These are phyloP conservation scores for Stenopsyche tienmushanensis DNA, from an alignment of 1,140 invertebrate species.

Conservation along the genomic window DNA sequence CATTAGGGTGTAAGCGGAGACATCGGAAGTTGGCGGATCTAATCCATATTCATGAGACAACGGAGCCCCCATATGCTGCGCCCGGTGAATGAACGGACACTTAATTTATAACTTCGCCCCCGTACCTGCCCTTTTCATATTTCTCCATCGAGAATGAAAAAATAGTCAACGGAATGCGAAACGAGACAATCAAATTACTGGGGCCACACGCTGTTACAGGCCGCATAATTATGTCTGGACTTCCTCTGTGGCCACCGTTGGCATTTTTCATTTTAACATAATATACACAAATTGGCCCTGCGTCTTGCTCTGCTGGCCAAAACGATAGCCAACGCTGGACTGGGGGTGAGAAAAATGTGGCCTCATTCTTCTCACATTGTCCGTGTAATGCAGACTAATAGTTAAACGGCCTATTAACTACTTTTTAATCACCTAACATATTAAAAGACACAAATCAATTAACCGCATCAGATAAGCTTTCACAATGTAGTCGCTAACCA, in stretches of 20 bases:
- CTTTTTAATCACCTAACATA: no score
- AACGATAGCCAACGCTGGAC: no score
- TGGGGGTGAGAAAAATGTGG: no score
- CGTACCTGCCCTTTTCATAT: neutral
- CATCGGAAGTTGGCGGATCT: neutral
- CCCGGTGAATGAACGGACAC: constrained; percentile 16
- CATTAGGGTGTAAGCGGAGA: neutral
- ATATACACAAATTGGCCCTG: neutral
- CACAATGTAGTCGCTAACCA: no score
- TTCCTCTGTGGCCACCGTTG: neutral
- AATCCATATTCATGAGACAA: constrained; percentile 42
- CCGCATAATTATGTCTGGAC: neutral
- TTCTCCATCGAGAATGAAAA: neutral
- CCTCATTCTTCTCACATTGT: no score
- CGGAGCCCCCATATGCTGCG: constrained; percentile 37
- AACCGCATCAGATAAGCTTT: no score
- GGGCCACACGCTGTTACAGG: neutral
- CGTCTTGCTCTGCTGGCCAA: neutral
- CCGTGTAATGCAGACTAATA: no score
- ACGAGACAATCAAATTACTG: neutral
- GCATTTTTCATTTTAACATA: neutral
- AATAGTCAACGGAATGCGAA: neutral
- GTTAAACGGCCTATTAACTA: no score
- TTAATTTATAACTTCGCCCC: constrained; percentile 21
- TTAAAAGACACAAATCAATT: no score